Percentiles rank a stretch among this genome's conserved stretches.
phyloP scores from a whole-genome alignment of 2,113 vertebrate species.

The Myrmophylax atrothorax region DNA sequence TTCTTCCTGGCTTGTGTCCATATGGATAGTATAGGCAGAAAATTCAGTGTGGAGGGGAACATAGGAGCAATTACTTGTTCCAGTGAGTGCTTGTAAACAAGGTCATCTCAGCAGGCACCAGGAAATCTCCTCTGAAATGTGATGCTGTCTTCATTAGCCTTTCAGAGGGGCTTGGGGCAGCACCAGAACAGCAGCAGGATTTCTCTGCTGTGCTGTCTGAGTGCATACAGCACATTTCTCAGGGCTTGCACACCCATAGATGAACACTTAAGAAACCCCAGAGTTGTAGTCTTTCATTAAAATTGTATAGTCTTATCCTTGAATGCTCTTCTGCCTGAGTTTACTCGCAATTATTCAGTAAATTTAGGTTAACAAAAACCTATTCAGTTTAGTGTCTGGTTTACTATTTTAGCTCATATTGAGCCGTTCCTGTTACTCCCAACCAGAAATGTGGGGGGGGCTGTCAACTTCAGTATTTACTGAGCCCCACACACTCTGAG shows the following conservation, averaged over 20 bases:
- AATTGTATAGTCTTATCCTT: not conserved
- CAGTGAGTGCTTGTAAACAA: slow-evolving; percentile 18
- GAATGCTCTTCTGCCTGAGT: not conserved
- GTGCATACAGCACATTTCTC: not conserved
- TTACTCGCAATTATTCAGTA: not conserved
- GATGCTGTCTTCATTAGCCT: slow-evolving; percentile 34
- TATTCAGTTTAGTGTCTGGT: not conserved
- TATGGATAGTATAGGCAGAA: not conserved
- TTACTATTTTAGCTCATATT: not conserved
- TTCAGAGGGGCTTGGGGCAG: not conserved
- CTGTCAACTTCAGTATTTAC: not conserved
- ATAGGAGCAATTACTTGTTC: not conserved
- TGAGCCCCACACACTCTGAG: not conserved
- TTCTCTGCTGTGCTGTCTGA: not conserved
- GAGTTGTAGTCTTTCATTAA: not conserved
- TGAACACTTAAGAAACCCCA: not conserved
- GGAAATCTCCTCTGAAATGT: slow-evolving; percentile 29
- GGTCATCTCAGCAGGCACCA: slow-evolving; percentile 4
- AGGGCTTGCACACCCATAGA: not conserved
- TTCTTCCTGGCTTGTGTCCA: not conserved
- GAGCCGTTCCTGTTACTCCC: not conserved
- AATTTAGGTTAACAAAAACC: not conserved
- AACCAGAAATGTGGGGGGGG: not conserved
- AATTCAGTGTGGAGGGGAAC: not conserved
- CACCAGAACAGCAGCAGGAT: not conserved